Evolutionary conservation across 2,113 vertebrate species (phyloP), one percentile per base, ranked within the genome.

Genomic region (Cavia aperea): DNA sequence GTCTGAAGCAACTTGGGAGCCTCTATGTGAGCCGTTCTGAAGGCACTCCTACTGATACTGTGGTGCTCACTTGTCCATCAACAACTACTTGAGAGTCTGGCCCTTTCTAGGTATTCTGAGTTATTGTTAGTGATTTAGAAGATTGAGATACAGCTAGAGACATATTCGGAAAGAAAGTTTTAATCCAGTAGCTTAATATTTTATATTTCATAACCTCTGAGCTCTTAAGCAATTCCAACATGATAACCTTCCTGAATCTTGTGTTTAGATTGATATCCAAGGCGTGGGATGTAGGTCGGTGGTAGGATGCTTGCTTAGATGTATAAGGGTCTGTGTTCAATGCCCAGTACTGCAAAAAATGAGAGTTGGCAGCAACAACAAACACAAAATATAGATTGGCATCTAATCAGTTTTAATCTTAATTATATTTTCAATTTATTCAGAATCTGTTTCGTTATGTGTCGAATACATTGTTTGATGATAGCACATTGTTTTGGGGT

Each of bases 41-140:
- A 7, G 2, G 15, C 5, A 23, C 4, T 14, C 16, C 1, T 65
- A 6, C 14, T 11, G 31, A 24, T 19, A 1, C 13, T 24, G 4
- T 31, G 19, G 16, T 68, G 3, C 46, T 19, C 19, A 19, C 2
- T 6, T 46, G 60, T 4, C 60, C 62, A 29, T 0, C 63, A 10
- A 4, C 31, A 10, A 4, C 31, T 58, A 7, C 13, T 46, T 88
- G 56, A 46, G 16, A 46, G 12, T 54, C 10, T n/a, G 33, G 6
- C 2, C 3, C 5, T 36, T 89, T 68, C 12, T 4, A 14, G 15
- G 16, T 63, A 19, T 82, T 70, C 49, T 58, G 51, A 65, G 26
- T 78, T 39, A 78, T 1, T 65, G 3, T 12, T 10, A 12, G 6
- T 7, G 36, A 56, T 23, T 79, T 56, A 36, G 24, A 72, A 65